A percentile compares a stretch with the other conserved stretches of the same genome.
These are phyloP conservation scores for Hesperia comma DNA, from an alignment of 2,888 invertebrate species.

Conservation along the genomic window DNA sequence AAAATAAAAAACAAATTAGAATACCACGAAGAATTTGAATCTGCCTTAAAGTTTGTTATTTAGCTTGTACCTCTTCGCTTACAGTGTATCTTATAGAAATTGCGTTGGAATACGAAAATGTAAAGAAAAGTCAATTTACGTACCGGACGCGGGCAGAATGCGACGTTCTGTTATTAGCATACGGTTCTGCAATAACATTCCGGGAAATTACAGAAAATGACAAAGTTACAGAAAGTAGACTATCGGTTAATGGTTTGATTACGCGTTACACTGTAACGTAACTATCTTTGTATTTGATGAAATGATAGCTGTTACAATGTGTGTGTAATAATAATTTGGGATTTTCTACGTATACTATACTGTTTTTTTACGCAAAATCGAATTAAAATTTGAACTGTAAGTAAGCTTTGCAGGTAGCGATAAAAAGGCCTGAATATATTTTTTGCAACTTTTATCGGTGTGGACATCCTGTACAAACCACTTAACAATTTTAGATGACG, in stretches of 20 bases:
- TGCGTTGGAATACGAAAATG: background rate
- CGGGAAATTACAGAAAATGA: slow-evolving; percentile 1
- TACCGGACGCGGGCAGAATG: background rate
- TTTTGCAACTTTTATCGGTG: too few relatives aligned
- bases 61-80: background rate
- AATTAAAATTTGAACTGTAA: too few relatives aligned
- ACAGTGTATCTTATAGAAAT: background rate
- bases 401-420: too few relatives aligned
- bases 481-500: too few relatives aligned
- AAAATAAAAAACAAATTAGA: background rate
- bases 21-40: background rate
- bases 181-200: background rate
- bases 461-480: too few relatives aligned
- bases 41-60: background rate
- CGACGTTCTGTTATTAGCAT: background rate
- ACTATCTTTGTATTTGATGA: too few relatives aligned
- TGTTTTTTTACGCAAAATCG: too few relatives aligned
- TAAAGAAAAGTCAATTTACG: background rate
- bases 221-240: background rate
- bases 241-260: background rate
- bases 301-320: background rate
- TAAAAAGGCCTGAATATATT: too few relatives aligned
- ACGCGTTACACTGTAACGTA: background rate
- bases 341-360: too few relatives aligned
- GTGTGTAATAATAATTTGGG: too few relatives aligned